These are phyloP conservation scores for Hyphantria cunea DNA, from an alignment of 1,140 invertebrate species.

Conservation along the genomic window DNA sequence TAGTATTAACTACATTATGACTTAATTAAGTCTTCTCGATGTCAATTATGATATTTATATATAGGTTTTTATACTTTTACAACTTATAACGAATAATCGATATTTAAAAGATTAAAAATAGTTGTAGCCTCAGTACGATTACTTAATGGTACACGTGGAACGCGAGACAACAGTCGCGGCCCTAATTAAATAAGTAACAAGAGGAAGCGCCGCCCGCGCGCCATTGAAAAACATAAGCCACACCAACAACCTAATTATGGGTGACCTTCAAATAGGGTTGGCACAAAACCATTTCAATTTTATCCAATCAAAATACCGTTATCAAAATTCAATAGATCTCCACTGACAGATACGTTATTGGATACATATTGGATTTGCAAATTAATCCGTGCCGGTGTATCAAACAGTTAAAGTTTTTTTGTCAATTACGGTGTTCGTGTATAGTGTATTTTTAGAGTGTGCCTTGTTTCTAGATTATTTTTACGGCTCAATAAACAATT, in stretches of 20 bases:
- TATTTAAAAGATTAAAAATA: constrained; percentile 17
- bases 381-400: constrained; percentile 35
- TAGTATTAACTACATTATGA: too few relatives aligned
- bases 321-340: constrained; percentile 36
- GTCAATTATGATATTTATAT: too few relatives aligned
- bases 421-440: constrained; percentile 24
- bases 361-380: constrained; percentile 41
- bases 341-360: constrained; percentile 36
- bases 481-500: constrained; percentile 24
- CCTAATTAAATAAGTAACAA: constrained; percentile 63
- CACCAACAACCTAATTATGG: constrained; percentile 60
- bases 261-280: constrained; percentile 59
- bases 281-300: constrained; percentile 9
- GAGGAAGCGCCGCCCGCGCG: constrained; percentile 50
- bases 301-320: constrained; percentile 26
- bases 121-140: constrained; percentile 20
- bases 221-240: constrained; percentile 65
- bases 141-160: constrained; percentile 26
- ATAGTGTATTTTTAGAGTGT: constrained; percentile 17
- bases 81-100: too few relatives aligned
- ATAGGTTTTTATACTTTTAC: too few relatives aligned
- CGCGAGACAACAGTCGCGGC: constrained; percentile 30
- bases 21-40: too few relatives aligned
- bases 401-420: constrained; percentile 31
- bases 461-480: constrained; percentile 21